Percentiles rank a stretch among this genome's conserved stretches.
Conservation (phyloP, 2,113 vertebrate species). For the Narcine bancroftii region DNA sequence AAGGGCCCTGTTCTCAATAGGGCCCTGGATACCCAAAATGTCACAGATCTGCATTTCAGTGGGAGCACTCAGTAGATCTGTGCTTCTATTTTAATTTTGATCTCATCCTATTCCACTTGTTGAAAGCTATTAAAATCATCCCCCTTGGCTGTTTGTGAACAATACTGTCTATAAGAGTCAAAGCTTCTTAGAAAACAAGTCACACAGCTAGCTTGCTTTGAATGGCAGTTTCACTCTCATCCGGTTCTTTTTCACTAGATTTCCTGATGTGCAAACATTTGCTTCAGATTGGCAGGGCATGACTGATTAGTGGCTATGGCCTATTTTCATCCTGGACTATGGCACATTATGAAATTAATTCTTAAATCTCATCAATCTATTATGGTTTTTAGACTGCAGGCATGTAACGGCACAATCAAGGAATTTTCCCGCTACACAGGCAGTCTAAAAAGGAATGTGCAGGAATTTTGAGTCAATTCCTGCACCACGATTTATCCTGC, state of each 20-base stretch:
- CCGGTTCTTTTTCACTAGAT: slow-evolving; percentile 9
- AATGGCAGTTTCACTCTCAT: background rate
- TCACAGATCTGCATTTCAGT: background rate
- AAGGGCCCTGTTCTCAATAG: background rate
- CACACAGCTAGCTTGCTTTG: background rate
- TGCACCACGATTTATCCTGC: too few species aligned
- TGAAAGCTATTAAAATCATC: background rate
- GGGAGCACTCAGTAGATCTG: background rate
- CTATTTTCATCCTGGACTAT: background rate
- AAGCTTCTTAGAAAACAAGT: background rate
- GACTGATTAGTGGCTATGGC: background rate
- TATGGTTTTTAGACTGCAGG: too few species aligned
- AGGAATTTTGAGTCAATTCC: too few species aligned
- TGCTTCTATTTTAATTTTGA: background rate
- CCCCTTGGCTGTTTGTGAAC: too few species aligned
- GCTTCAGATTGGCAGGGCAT: background rate
- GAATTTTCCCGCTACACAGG: too few species aligned
- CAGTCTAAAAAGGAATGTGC: too few species aligned
- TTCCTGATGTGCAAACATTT: background rate
- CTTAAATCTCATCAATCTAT: too few species aligned
- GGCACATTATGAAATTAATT: background rate
- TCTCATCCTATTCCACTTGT: background rate
- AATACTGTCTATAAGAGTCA: background rate
- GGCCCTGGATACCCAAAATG: background rate
- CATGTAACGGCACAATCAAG: too few species aligned